Percentiles rank a stretch among this genome's conserved stretches.
phyloP scores from a whole-genome alignment of 2,113 vertebrate genomes.

The Nymphicus hollandicus region DNA sequence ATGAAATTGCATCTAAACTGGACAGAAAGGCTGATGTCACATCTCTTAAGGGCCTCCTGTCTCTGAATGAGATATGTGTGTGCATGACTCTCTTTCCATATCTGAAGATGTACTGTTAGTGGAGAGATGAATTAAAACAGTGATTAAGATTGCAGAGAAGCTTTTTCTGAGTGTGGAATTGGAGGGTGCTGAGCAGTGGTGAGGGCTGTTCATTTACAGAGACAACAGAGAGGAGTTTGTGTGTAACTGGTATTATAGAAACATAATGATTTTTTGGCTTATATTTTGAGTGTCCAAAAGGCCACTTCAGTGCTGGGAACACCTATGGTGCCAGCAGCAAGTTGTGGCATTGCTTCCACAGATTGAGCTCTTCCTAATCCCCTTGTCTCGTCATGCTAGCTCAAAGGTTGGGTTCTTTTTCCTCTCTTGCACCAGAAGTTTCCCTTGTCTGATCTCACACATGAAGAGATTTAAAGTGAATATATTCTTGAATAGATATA shows the following conservation, averaged over 20 bases:
- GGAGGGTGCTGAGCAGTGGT: neutral
- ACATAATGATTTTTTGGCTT: neutral
- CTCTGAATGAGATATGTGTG: neutral
- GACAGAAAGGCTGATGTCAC: neutral
- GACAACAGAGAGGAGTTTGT: neutral
- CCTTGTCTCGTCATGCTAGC: neutral
- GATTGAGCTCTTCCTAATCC: neutral
- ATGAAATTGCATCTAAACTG: neutral
- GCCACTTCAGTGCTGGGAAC: neutral
- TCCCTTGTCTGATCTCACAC: rapidly evolving
- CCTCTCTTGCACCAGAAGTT: neutral
- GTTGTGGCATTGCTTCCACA: neutral
- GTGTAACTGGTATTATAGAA: neutral
- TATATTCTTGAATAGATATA: neutral
- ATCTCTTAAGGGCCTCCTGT: neutral
- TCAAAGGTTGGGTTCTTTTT: neutral
- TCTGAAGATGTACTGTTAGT: neutral
- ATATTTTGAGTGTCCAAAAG: neutral
- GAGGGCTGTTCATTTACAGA: neutral
- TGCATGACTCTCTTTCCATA: neutral
- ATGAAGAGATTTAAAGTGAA: neutral
- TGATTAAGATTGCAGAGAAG: no score
- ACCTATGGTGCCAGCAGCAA: rapidly evolving
- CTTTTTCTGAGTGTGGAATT: neutral
- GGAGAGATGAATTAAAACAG: neutral